Base-by-base conservation (phyloP, 2,797 vertebrate genomes). In the Myoxocephalus aenaeus region DNA sequence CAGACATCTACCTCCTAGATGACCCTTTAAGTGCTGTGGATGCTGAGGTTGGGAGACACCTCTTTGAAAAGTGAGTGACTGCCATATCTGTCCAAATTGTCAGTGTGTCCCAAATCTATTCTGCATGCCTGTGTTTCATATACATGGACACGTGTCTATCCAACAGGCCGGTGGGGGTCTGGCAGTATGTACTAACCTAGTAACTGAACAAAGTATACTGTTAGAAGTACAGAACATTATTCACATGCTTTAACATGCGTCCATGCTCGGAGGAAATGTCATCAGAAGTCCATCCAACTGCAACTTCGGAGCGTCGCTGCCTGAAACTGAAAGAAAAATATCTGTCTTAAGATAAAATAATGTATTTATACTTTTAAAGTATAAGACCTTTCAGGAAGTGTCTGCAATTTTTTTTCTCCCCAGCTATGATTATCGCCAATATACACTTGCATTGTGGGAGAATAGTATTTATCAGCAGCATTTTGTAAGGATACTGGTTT, bases 11-110 rank as follows among this genome's bases (percentile, higher is more conserved):
- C 88, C 95, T 99, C 67, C 81, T 99, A 87, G 97, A 99, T 1
- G 97, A 99, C 57, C 97, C 97, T 0, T 86, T 98, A 75, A 98
- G 97, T 29, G 97, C 97, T 0, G 97, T 99, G 1, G 97, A 99
- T 75, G 92, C 96, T 0, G 97, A 98, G 87, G 97, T 99, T 0
- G 94, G 97, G 70, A 96, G 93, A 71, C 96, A 97, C 79, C 87
- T 99, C 25, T 99, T 98, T 90, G 97, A 98, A 73, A 94, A 96
- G 97, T 99, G 94, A 90, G 97, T 96, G 70, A 22, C 34, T 34
- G 40, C 40, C 40, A 42, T 42, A 42, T 42, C 40, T 42, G 40
- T 42, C 40, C 40, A 42, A 42, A 14, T 14, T 42, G 40, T 42
- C 40, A 42, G 13, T 42, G 40, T 42, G 48, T 44, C 18, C 17